Percentiles rank a stretch among this genome's conserved stretches.
Conservation (phyloP, 2,888 invertebrate species). For the Hanleya hanleyi region DNA sequence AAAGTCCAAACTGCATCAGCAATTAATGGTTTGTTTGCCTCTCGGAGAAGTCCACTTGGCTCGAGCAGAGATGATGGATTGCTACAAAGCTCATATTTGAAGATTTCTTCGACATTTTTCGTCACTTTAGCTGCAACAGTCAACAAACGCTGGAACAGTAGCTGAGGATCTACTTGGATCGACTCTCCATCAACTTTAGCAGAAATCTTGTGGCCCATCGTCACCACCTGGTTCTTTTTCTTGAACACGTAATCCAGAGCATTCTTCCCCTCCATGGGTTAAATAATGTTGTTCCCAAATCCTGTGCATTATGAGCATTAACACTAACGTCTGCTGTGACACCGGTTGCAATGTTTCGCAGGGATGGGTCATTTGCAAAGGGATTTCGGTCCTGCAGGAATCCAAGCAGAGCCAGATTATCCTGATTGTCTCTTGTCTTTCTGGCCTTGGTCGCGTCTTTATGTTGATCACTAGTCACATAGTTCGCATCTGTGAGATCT, state of each 20-base stretch:
- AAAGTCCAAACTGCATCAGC: slow-evolving; percentile 27
- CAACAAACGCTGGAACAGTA: slow-evolving; percentile 39
- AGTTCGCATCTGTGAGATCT: slow-evolving; percentile 10
- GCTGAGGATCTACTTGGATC: slow-evolving; percentile 30
- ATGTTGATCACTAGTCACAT: slow-evolving; percentile 33
- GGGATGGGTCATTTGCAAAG: slow-evolving; percentile 16
- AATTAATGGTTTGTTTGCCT: slow-evolving; percentile 29
- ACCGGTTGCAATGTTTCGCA: slow-evolving; percentile 38
- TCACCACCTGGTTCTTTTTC: slow-evolving; percentile 28
- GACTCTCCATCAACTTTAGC: slow-evolving; percentile 18
- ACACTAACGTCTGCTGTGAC: slow-evolving; percentile 22
- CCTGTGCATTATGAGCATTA: slow-evolving; percentile 30
- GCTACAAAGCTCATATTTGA: slow-evolving; percentile 41
- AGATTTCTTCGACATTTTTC: slow-evolving; percentile 24
- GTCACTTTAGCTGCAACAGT: slow-evolving; percentile 5
- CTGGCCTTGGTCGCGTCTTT: slow-evolving; percentile 9
- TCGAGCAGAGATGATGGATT: slow-evolving; percentile 44
- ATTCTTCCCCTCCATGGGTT: slow-evolving; percentile 22
- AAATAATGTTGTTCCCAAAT: slow-evolving; percentile 27
- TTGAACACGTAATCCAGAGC: slow-evolving; percentile 26
- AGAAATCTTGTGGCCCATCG: slow-evolving; percentile 21
- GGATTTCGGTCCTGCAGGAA: slow-evolving; percentile 29
- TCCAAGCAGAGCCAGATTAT: slow-evolving; percentile 17
- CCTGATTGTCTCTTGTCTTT: slow-evolving; percentile 13
- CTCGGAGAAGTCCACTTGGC: slow-evolving; percentile 12